A percentile compares a stretch with the other conserved stretches of the same genome.
These are phyloP conservation scores for Polydesmus complanatus DNA, from an alignment of 2,888 invertebrate species.

Conservation along the genomic window DNA sequence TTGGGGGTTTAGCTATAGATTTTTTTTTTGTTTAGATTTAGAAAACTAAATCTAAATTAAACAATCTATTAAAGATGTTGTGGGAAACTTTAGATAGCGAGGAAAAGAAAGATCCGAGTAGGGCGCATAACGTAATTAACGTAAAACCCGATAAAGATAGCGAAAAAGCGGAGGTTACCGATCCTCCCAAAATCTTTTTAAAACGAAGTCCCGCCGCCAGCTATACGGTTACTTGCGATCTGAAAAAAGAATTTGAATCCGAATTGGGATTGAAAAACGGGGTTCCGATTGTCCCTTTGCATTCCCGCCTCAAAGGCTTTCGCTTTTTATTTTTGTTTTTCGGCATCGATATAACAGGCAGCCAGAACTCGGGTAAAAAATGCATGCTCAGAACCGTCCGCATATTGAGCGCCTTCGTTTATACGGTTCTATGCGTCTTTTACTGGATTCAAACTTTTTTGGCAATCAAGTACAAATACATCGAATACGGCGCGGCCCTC, in stretches of 20 bases:
- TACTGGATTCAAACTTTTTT: conserved; percentile 6
- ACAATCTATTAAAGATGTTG: background rate
- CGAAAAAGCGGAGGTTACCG: background rate
- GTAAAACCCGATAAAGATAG: background rate
- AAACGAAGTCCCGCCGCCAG: background rate
- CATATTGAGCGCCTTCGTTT: background rate
- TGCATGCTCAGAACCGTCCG: background rate
- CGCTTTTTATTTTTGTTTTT: conserved; percentile 1
- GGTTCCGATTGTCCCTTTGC: background rate
- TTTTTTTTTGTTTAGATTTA: no score
- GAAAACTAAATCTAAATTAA: no score
- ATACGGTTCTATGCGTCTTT: background rate
- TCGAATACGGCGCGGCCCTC: conserved; percentile 4
- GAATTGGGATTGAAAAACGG: background rate
- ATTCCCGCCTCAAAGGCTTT: background rate
- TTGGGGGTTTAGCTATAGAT: no score
- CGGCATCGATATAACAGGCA: conserved; percentile 5
- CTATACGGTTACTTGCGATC: background rate
- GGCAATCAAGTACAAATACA: background rate
- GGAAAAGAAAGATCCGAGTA: background rate
- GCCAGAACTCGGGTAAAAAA: background rate
- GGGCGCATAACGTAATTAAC: background rate
- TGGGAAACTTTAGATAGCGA: background rate
- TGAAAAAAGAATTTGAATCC: background rate
- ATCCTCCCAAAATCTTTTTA: background rate